phyloP scores from a whole-genome alignment of 2,888 invertebrate species.

The Osedax fenrisi region DNA sequence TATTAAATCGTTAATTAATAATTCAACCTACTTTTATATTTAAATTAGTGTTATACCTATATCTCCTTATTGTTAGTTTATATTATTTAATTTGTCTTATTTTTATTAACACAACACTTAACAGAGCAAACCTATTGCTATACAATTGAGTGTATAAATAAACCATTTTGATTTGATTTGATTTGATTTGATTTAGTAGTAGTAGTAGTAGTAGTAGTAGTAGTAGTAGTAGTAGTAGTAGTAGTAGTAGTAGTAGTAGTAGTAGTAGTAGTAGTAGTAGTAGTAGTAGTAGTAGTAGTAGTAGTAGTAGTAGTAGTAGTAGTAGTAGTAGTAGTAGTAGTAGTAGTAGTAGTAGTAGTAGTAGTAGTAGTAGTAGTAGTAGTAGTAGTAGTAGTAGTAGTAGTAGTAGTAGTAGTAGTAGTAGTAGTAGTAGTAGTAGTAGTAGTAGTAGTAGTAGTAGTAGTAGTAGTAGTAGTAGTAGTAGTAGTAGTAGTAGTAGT shows the following conservation, averaged over 20 bases:
- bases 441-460: constrained; percentile 5
- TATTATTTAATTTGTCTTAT: no score
- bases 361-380: background rate
- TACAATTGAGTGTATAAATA: no score
- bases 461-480: background rate
- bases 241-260: constrained; percentile 33
- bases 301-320: background rate
- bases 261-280: constrained; percentile 26
- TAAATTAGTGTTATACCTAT: no score
- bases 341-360: background rate
- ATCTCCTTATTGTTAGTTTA: no score
- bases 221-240: constrained; percentile 11
- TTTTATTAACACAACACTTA: no score
- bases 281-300: constrained; percentile 11
- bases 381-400: background rate
- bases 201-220: constrained; percentile 22
- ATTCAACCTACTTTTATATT: no score
- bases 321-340: background rate
- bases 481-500: background rate
- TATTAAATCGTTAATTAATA: no score
- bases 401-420: background rate
- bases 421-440: constrained; percentile 1
- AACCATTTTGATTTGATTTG: no score
- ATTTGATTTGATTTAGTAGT: no score
- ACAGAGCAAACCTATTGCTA: no score